phyloP scores from a whole-genome alignment of 2,113 vertebrate genomes.

The Cottus gobio region DNA sequence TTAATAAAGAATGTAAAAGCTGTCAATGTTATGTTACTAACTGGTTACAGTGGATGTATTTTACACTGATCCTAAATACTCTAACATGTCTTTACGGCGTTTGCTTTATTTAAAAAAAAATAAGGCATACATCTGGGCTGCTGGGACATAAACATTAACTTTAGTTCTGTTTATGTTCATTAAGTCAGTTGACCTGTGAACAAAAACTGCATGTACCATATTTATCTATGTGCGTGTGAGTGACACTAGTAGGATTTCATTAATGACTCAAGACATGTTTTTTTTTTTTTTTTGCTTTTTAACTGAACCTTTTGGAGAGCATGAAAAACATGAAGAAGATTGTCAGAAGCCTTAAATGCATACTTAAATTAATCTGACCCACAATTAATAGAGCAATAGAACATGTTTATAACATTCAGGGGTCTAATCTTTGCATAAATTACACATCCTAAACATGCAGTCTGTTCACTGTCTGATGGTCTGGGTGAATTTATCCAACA shows the following conservation, averaged over 20 bases:
- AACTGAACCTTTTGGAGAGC: neutral
- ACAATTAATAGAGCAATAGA: neutral
- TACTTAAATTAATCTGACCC: neutral
- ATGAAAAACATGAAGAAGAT: neutral
- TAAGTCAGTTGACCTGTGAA: neutral
- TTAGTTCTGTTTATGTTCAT: neutral
- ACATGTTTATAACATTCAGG: neutral
- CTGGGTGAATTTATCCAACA: neutral
- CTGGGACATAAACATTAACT: neutral
- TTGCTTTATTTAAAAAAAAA: conserved; percentile 18
- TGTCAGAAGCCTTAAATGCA: neutral
- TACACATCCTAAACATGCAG: neutral
- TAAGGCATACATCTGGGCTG: conserved; percentile 47
- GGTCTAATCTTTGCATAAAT: neutral
- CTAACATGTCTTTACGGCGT: neutral
- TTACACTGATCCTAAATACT: neutral
- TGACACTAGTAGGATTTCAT: neutral
- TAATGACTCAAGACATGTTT: neutral
- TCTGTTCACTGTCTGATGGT: neutral
- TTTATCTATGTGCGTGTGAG: neutral
- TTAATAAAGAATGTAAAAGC: conserved; percentile 81
- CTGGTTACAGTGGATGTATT: conserved; percentile 8
- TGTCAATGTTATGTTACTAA: conserved; percentile 33
- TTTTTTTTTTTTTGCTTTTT: neutral
- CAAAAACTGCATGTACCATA: neutral